Base-by-base conservation (phyloP, 1,140 invertebrate species). In the Zaprionus africanus region DNA sequence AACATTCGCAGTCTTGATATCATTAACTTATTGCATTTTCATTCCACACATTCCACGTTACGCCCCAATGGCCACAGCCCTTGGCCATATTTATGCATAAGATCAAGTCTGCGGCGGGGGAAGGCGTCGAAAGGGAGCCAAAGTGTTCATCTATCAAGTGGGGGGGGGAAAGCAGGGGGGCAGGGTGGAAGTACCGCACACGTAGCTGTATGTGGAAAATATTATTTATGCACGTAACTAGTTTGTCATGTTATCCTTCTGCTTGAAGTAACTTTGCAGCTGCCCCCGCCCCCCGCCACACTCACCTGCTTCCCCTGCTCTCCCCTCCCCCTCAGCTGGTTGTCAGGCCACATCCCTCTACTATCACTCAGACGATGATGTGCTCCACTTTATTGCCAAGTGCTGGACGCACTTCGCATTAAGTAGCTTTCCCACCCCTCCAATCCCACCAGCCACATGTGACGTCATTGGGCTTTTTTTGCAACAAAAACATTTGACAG, bases 11-110 rank as follows among this genome's bases (percentile, higher is more conserved):
- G 36, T 63, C 61, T 77, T 88, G 81, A 88, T 88, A 90, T 84
- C 85, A 88, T 88, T 88, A 88, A 88, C 85, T 88, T 88, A 88
- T 88, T 88, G 84, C 84, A 87, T 87, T 87, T 78, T 76, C 78
- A 76, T 78, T 71, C 64, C 57, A 65, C 64, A 64, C 63, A 61
- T 66, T 64, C 43, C 46, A 46, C 28, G 34, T 31, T 56, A 46
- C 56, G 57, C 51, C 24, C 12, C 36, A 56, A 56, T 19, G 38
- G 60, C 46, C 69, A 41, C 43, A 9, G 26, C 43, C 46, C 36
- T 56, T 63, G 61, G 71, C 61, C 64, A 88, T 81, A 87, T 88
- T 87, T 87, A 87, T 87, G 84, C 84, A 87, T 88, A 88, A 84
- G 84, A 87, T 88, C 84, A 74, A 38, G 53, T 24, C 17, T 15